These are phyloP conservation scores for Mythimna vitellina DNA, from an alignment of 2,888 invertebrate genomes.

Conservation along the genomic window DNA sequence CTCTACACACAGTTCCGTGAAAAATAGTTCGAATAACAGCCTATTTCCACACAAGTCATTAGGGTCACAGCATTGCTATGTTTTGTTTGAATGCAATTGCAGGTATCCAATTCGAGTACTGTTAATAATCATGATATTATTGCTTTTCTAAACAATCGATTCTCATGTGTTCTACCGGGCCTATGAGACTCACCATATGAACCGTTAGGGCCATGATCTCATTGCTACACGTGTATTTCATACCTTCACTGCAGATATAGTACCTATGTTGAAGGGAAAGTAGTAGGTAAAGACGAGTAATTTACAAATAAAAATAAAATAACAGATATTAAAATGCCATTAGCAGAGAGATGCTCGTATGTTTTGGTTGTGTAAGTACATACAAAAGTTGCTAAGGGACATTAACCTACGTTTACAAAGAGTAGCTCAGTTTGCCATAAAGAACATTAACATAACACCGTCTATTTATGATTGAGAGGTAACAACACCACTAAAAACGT, in stretches of 20 bases:
- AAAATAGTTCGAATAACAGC: constrained; percentile 45
- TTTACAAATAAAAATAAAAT: constrained; percentile 7
- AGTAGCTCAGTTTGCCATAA: constrained; percentile 16
- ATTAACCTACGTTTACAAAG: constrained; percentile 14
- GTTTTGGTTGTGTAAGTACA: neutral
- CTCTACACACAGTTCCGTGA: constrained; percentile 36
- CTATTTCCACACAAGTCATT: constrained; percentile 60
- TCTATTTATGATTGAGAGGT: constrained; percentile 41
- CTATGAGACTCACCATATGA: constrained; percentile 65
- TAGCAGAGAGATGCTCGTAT: constrained; percentile 1
- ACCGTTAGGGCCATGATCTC: constrained; percentile 83
- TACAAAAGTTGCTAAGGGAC: neutral
- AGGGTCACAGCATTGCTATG: constrained; percentile 61
- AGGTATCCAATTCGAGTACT: constrained; percentile 48
- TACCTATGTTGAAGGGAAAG: constrained; percentile 31
- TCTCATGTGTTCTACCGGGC: constrained; percentile 73
- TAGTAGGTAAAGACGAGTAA: constrained; percentile 1
- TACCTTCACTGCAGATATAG: constrained; percentile 45
- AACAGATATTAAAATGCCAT: constrained; percentile 24
- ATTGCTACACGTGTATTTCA: constrained; percentile 73
- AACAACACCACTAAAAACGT: constrained; percentile 15
- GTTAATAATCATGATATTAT: constrained; percentile 67
- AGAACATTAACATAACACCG: constrained; percentile 29
- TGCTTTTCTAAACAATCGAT: constrained; percentile 80
- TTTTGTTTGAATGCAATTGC: constrained; percentile 58